Evolutionary conservation across 2,888 invertebrate species (phyloP), one percentile per base, ranked within the genome.

Genomic region (Cylindroiulus punctatus): DNA sequence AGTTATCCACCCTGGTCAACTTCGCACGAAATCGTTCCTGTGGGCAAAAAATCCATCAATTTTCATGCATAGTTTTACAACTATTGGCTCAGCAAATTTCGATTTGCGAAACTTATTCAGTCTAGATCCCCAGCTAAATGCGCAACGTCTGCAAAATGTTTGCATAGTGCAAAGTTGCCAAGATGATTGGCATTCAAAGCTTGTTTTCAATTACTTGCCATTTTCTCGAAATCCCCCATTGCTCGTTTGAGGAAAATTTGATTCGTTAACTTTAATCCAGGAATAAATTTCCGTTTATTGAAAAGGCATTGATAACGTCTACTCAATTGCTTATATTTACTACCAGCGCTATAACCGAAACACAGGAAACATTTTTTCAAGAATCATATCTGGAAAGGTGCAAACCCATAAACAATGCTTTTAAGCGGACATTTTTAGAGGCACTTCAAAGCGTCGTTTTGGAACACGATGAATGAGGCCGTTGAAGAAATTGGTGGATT

Each of bases 361-460:
- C 2, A 65, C 26, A 76, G 30, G 30, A 76, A 10, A 14, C 30
- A 76, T 76, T 76, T 76, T 76, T 30, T 2, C 30, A 30, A 76
- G 14, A 76, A 76, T 76, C 76, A 30, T 76, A 76, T 76, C 76
- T 76, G 76, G 7, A 65, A 65, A 22, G 22, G 65, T 26, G 26
- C 65, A 76, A 30, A 14, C 30, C 0, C 76, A 76, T 14, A 76
- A 76, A 76, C 14, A 30, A 76, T 22, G 76, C 76, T 76, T 14
- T 30, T 12, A 76, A 30, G 30, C 30, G 30, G 76, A 30, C 76
- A 22, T 76, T 30, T 76, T 30, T 76, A 76, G 30, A 0, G 76
- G 76, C 30, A 76, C 76, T 76, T 76, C 76, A 76, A 76, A 30
- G 14, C 14, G 76, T 76, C 76, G 30, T 30, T 76, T 30, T 3